Conservation (phyloP, 2,888 invertebrate genomes). For the Melanchra persicariae region DNA sequence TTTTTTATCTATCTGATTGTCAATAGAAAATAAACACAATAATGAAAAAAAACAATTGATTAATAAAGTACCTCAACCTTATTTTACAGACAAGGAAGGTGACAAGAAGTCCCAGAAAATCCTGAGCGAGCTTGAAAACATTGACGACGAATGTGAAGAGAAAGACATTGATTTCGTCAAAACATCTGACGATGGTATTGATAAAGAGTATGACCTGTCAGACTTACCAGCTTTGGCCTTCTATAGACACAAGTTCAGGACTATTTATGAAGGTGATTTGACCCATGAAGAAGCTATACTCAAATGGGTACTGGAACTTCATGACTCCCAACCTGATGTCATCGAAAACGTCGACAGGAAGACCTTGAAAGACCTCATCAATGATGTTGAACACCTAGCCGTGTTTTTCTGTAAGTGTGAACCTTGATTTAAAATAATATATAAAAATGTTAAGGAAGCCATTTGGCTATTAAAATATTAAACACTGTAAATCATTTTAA, state of each 20-base stretch:
- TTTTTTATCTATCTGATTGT: background rate
- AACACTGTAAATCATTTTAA: conserved; percentile 46
- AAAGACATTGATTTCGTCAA: conserved; percentile 97
- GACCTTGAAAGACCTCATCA: conserved; percentile 96
- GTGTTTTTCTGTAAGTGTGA: conserved; percentile 96
- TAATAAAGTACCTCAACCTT: background rate
- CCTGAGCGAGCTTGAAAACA: conserved; percentile 96
- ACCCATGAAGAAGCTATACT: conserved; percentile 97
- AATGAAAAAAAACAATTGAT: background rate
- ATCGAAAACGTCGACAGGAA: conserved; percentile 98
- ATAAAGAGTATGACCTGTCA: conserved; percentile 96
- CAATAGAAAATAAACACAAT: too few relatives aligned
- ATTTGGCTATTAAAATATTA: conserved; percentile 36
- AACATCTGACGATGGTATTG: conserved; percentile 96
- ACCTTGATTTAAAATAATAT: conserved; percentile 19
- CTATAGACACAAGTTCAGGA: conserved; percentile 96
- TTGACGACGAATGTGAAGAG: conserved; percentile 98
- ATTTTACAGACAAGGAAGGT: conserved; percentile 94
- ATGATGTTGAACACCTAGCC: conserved; percentile 97
- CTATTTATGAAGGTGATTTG: conserved; percentile 96
- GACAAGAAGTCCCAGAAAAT: conserved; percentile 97
- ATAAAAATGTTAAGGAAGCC: conserved; percentile 13
- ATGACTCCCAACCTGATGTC: conserved; percentile 96
- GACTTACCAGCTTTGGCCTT: conserved; percentile 96
- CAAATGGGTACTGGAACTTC: conserved; percentile 96